These are phyloP conservation scores for Scomber japonicus DNA, from an alignment of 2,113 vertebrate species.

Conservation along the genomic window DNA sequence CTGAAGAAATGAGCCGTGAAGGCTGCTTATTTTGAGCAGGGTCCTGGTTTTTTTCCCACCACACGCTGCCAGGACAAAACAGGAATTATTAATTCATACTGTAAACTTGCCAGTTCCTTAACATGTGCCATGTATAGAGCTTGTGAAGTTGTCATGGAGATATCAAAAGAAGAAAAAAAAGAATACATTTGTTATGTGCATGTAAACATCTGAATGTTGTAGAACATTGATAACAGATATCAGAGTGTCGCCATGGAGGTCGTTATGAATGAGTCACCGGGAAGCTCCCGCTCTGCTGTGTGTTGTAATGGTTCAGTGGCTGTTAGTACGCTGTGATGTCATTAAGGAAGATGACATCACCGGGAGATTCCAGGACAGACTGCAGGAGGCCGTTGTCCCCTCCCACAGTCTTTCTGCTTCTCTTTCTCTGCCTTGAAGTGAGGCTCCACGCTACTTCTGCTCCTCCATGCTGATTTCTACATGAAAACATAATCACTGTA, in stretches of 20 bases:
- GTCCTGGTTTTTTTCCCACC: conserved; percentile 25
- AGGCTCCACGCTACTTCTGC: background rate
- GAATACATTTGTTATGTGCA: background rate
- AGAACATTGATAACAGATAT: background rate
- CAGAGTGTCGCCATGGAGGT: conserved; percentile 7
- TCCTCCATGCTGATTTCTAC: background rate
- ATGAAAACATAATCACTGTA: background rate
- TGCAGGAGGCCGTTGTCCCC: conserved; percentile 21
- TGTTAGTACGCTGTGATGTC: conserved; percentile 34
- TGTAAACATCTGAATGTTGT: conserved; percentile 5
- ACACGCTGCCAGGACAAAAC: conserved; percentile 28
- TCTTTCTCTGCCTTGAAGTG: conserved; percentile 21
- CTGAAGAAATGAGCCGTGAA: background rate
- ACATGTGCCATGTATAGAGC: background rate
- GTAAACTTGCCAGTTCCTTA: conserved; percentile 28
- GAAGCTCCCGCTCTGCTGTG: conserved; percentile 39
- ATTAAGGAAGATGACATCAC: conserved; percentile 55
- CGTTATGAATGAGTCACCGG: conserved; percentile 62
- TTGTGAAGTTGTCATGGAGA: conserved; percentile 20
- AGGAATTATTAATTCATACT: conserved; percentile 3
- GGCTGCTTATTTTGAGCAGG: conserved; percentile 7
- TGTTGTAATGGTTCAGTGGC: conserved; percentile 5
- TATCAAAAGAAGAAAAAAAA: background rate
- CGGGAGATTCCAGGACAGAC: conserved; percentile 52
- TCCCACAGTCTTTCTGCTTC: conserved; percentile 23